Conservation (phyloP, 1,140 invertebrate genomes). For the Drosophila rufa region DNA sequence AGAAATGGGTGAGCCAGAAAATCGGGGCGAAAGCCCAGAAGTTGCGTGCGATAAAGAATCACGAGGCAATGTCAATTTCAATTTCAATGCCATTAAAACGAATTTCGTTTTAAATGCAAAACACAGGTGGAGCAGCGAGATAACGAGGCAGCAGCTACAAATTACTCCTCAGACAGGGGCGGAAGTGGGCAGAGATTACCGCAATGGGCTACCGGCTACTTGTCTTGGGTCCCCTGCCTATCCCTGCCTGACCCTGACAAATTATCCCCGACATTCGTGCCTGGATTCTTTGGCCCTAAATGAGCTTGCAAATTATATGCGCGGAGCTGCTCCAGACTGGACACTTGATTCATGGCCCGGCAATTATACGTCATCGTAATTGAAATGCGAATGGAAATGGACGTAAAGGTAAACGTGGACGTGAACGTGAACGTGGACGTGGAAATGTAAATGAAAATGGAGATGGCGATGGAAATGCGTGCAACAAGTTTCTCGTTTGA, state of each 20-base stretch:
- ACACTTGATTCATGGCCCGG: constrained; percentile 66
- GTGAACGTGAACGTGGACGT: constrained; percentile 2
- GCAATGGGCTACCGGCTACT: constrained; percentile 38
- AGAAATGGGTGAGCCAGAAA: constrained; percentile 44
- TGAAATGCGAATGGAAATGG: constrained; percentile 64
- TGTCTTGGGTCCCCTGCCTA: constrained; percentile 33
- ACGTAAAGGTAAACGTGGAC: constrained; percentile 21
- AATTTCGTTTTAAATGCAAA: constrained; percentile 68
- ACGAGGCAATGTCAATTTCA: constrained; percentile 49
- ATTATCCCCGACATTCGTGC: constrained; percentile 57
- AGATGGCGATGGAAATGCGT: constrained; percentile 66
- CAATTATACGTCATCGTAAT: constrained; percentile 82
- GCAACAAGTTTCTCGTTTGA: constrained; percentile 77
- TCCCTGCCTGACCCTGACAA: constrained; percentile 41
- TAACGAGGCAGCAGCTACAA: constrained; percentile 34
- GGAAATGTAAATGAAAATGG: constrained; percentile 73
- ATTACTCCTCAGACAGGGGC: constrained; percentile 15
- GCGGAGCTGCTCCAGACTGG: constrained; percentile 24
- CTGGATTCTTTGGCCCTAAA: constrained; percentile 48
- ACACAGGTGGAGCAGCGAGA: constrained; percentile 10
- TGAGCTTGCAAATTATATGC: constrained; percentile 55
- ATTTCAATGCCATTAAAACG: constrained; percentile 77
- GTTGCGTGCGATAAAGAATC: constrained; percentile 56
- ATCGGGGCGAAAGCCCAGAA: constrained; percentile 8
- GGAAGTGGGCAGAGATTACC: constrained; percentile 56